Base-by-base conservation (phyloP, 2,797 vertebrate genomes). In the Gymnoscopelus microlampas region DNA sequence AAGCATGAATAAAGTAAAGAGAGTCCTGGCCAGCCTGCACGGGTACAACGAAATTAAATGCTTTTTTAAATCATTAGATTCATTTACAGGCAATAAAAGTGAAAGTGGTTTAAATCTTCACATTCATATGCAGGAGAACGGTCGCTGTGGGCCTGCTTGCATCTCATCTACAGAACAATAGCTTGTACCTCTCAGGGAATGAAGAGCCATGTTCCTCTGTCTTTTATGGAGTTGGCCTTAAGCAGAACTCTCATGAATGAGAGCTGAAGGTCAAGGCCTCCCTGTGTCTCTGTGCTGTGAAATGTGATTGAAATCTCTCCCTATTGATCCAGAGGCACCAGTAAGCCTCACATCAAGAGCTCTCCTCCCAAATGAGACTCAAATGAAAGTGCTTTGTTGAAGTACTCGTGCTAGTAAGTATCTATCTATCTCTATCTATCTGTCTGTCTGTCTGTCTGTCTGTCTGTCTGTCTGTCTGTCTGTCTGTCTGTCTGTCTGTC, bases 31-130 rank as follows among this genome's bases (percentile, higher is more conserved):
- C 59, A 11, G 57, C 35, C 15, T 62, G 61, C 59, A 63, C 57
- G 66, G 72, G 67, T 53, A 64, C 53, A 65, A 71, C 39, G 67
- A 51, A 69, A 70, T 70, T 39, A 59, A 73, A 82, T 44, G 61
- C 66, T 64, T 59, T 59, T 82, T 72, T 53, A 73, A 81, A 71
- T 77, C 54, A 44, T 60, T 10, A 2, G 39, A 44, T 44, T 44
- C 39, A 44, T 10, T 3, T 29, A 44, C 5, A 7, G 39, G 39
- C 39, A 9, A 10, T 44, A 2, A 44, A 9, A 8, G 9, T 44
- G 9, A 44, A 44, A 44, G 1, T 44, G 8, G 35, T 39, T 39
- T 39, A 39, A 5, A 39, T 39, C 39, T 44, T 44, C 39, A 44
- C 39, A 44, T 44, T 44, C 9, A 44, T 44, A 44, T 10, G 39